Base-by-base conservation (phyloP, 2,888 invertebrate genomes). In the Chloroclysta siterata region DNA sequence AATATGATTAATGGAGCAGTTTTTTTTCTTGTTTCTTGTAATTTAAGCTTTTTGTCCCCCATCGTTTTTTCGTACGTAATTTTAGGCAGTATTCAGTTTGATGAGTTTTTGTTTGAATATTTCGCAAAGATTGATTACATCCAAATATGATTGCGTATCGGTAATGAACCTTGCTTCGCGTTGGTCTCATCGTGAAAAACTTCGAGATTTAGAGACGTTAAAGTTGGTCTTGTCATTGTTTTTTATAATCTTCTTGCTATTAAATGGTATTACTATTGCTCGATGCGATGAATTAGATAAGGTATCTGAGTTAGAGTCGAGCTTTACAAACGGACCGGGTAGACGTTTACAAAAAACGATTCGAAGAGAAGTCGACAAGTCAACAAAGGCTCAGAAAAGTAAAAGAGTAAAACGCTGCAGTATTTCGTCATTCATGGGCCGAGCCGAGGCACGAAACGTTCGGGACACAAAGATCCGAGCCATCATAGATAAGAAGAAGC, bases 401-500 rank as follows among this genome's bases (percentile, higher is more conserved):
- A 86, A 88, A 88, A 89, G 88, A 87, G 83, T 87, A 85, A 88
- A 87, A 85, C 84, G 81, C 80, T 74, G 67, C 76, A 80, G 78
- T 77, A 82, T 86, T 90, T 89, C 89, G 86, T 90, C 87, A 90
- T 89, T 82, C 77, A 83, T 79, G 80, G 83, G 79, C 74, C 77
- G 83, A 81, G 83, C 72, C 78, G 83, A 80, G 83, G 85, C 87
- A 86, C 83, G 86, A 86, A 84, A 83, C 81, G 86, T 88, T 85
- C 84, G 85, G 84, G 82, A 79, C 83, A 90, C 89, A 91, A 89
- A 87, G 88, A 89, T 89, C 84, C 80, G 72, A 79, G 82, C 88
- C 88, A 87, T 89, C 90, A 87, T 87, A 90, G 90, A 90, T 90
- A 89, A 90, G 87, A 86, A 81, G 83, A 82, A 79, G 75, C 80